These are phyloP conservation scores for Pteronotus mesoamericanus DNA, from an alignment of 2,797 vertebrate genomes.

Conservation along the genomic window DNA sequence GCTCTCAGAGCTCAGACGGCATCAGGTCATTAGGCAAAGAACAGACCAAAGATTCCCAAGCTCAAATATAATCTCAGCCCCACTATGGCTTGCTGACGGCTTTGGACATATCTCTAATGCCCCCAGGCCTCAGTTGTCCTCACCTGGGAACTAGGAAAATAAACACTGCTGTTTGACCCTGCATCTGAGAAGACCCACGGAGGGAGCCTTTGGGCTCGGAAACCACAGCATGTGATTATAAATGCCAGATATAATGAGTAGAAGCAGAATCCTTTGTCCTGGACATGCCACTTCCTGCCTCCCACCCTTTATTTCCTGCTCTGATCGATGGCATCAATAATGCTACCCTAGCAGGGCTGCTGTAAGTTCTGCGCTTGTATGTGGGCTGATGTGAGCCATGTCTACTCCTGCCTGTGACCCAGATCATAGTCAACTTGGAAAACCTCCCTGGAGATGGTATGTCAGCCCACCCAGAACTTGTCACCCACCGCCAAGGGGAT, in stretches of 20 bases:
- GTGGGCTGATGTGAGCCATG: neutral
- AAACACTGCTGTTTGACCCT: neutral
- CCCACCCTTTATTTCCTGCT: neutral
- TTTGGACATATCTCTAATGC: neutral
- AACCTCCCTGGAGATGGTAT: neutral
- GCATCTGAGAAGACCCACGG: neutral
- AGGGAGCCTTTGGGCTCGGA: neutral
- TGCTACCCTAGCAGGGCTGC: neutral
- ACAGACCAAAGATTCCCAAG: neutral
- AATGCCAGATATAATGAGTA: fast-evolving
- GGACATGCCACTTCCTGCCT: neutral
- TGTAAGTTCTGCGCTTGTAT: neutral
- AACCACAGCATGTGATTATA: neutral
- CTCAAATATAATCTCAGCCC: neutral
- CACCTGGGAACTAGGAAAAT: neutral
- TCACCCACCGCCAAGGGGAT: neutral
- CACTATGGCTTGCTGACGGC: neutral
- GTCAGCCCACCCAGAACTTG: neutral
- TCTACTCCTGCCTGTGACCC: neutral
- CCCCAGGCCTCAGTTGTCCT: neutral
- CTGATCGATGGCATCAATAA: neutral
- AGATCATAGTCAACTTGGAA: neutral
- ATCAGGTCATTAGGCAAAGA: neutral
- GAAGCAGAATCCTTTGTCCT: neutral
- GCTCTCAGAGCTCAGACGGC: neutral